phyloP scores from a whole-genome alignment of 2,797 vertebrate species.

The Champsocephalus esox region DNA sequence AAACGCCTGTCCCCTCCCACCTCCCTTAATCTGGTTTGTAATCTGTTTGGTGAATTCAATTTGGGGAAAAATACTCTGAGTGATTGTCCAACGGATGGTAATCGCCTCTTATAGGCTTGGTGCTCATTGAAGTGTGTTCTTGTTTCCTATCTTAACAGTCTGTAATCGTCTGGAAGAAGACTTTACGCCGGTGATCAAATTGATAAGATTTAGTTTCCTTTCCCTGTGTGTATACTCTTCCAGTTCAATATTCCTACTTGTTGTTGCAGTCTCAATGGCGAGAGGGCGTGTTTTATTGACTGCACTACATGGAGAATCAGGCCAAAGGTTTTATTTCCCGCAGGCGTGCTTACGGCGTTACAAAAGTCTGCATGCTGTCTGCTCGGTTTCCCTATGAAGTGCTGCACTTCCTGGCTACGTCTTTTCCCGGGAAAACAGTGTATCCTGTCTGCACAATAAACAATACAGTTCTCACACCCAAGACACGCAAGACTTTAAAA shows the following conservation, averaged over 20 bases:
- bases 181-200: conserved; percentile 14
- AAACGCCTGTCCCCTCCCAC: conserved; percentile 34
- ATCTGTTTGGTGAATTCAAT: conserved; percentile 79
- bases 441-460: conserved; percentile 86
- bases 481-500: conserved; percentile 67
- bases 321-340: conserved; percentile 69
- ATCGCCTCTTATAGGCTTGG: conserved; percentile 54
- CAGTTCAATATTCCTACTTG: conserved; percentile 37
- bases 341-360: conserved; percentile 45
- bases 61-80: conserved; percentile 53
- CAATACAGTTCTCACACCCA: conserved; percentile 84
- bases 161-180: conserved; percentile 35
- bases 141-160: conserved; percentile 24
- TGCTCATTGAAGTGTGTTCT: conserved; percentile 36
- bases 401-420: conserved; percentile 79
- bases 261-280: conserved; percentile 27
- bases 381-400: conserved; percentile 64
- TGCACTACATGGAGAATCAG: conserved; percentile 60
- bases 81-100: conserved; percentile 55
- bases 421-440: conserved; percentile 86
- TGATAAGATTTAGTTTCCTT: not conserved
- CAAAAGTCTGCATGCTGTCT: conserved; percentile 60
- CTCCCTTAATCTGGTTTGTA: conserved; percentile 71
- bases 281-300: conserved; percentile 62
- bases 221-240: conserved; percentile 15